Evolutionary conservation across 2,797 vertebrate genomes (phyloP).

Genomic region (Propithecus perrieri): DNA sequence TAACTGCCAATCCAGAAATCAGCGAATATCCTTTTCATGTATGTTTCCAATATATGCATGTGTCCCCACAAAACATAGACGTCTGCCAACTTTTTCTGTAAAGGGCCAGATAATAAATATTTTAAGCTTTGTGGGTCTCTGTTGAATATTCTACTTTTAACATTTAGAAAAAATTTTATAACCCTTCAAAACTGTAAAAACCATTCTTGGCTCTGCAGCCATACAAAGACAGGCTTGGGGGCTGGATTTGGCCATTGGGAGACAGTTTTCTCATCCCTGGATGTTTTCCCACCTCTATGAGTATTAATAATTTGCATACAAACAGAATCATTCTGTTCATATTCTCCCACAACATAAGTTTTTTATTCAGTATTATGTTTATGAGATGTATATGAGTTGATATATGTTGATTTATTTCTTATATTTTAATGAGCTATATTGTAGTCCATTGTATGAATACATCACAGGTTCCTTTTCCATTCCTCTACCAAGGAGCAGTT

Average conservation of each 20-base stretch:
- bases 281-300: background rate
- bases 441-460: background rate
- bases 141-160: background rate
- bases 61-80: background rate
- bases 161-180: background rate
- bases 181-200: slow-evolving; percentile 5
- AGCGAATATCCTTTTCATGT: background rate
- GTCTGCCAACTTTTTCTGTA: background rate
- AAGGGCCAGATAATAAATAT: background rate
- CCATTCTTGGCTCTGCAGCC: background rate
- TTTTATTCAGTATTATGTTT: background rate
- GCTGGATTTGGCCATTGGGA: background rate
- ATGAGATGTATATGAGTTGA: background rate
- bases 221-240: background rate
- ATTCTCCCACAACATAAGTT: background rate
- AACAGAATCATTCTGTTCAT: background rate
- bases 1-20: background rate
- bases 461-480: background rate
- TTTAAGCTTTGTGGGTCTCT: slow-evolving; percentile 38
- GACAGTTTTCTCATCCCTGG: background rate
- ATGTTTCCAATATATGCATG: background rate
- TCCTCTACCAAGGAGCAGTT: background rate
- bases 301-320: background rate
- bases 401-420: background rate
- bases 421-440: background rate